Base-by-base conservation (phyloP, 2,888 invertebrate species). In the Anagyrus pseudococci region DNA sequence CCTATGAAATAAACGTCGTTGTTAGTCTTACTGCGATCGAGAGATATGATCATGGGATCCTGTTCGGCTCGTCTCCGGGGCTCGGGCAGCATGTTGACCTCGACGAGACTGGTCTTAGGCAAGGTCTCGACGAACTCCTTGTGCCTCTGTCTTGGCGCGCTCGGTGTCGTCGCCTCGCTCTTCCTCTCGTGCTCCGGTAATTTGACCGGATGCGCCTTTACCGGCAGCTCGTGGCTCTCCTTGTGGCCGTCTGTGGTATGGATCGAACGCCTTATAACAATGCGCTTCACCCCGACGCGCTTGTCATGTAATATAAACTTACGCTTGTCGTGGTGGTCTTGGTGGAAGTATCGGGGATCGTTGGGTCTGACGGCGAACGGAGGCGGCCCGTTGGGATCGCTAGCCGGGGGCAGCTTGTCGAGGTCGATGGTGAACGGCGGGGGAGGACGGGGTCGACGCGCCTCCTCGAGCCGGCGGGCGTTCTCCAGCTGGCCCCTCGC, bases 1-100 rank as follows among this genome's bases (percentile, higher is more conserved):
- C 82, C 81, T 49, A 82, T 79, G 64, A 80, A 80, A 68, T 82
- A 82, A 55, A 81, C 73, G 63, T 82, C 81, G 52, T 74, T 74
- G 54, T 75, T 73, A 53, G 72, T 65, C 37, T 74, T 72, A 10
- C 10, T 29, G 15, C 66, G 70, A 50, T 70, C 70, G 1, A 78
- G 67, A n/a, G 77, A 71, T 2, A 74, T 70, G 2, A 76, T 64
- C 4, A 73, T 29, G 1, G 77, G 75, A 59, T 73, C 73, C 25
- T 70, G 70, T 4, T 72, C 74, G 3, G 71, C 68, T 7, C 71
- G 70, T 58, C 74, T 71, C 25, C 73, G 61, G 2, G 71, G 58
- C 58, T 75, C 74, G 1, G 76, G 68, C 52, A 71, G 47, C 13
- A 67, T 33, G 50, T 48, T 44, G 19, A 54, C 23, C 17, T 60